Evolutionary conservation across 2,888 invertebrate genomes (phyloP).

Genomic region (Cryptocheilus praepositus): DNA sequence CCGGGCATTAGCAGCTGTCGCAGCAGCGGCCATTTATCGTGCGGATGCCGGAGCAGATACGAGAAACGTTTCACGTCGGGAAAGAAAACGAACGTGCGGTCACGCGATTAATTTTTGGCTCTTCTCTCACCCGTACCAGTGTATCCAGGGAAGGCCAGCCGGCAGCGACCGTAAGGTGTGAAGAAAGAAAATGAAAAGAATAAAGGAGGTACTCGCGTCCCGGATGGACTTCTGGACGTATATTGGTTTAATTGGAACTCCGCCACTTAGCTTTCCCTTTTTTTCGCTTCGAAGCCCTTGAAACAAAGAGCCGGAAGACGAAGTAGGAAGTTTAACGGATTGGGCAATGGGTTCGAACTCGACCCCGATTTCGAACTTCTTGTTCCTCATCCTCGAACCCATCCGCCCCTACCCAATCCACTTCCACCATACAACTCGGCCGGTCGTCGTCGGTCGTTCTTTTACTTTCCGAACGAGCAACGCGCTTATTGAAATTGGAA

Average conservation of each 20-base stretch:
- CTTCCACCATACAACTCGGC: conserved; percentile 15
- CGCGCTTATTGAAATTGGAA: conserved; percentile 49
- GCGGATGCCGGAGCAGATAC: not conserved
- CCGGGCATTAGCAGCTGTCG: too few species aligned
- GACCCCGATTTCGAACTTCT: conserved; percentile 34
- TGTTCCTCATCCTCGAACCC: conserved; percentile 1
- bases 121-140: conserved; percentile 13
- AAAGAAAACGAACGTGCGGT: conserved; percentile 13
- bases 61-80: conserved; percentile 12
- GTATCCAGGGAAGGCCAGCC: not conserved
- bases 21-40: too few species aligned
- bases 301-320: conserved; percentile 53
- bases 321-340: conserved; percentile 49
- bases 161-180: conserved; percentile 2
- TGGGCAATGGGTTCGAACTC: conserved; percentile 39
- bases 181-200: conserved; percentile 37
- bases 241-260: conserved; percentile 54
- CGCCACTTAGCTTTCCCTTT: conserved; percentile 45
- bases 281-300: conserved; percentile 32
- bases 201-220: conserved; percentile 31
- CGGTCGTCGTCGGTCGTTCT: conserved; percentile 13
- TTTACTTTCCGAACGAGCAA: conserved; percentile 15
- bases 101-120: conserved; percentile 29
- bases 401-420: conserved; percentile 15
- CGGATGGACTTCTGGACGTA: conserved; percentile 33